A percentile compares a stretch with the other conserved stretches of the same genome.
phyloP scores from a whole-genome alignment of 1,140 invertebrate species.

The Parasteatoda tepidariorum region DNA sequence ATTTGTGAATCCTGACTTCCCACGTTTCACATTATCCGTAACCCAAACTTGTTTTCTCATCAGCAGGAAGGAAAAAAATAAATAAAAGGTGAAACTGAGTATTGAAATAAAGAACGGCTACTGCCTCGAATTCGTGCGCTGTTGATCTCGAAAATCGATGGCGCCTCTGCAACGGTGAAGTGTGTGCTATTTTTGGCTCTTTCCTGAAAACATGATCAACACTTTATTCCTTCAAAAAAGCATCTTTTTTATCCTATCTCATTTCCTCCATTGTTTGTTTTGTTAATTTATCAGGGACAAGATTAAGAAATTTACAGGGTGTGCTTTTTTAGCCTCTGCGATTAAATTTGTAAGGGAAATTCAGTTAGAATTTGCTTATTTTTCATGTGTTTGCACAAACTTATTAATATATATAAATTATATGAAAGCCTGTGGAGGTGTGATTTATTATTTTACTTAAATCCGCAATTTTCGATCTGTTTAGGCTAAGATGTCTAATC shows the following conservation, averaged over 20 bases:
- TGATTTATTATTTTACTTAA: no score
- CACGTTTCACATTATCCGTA: neutral
- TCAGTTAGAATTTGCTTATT: no score
- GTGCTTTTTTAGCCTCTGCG: no score
- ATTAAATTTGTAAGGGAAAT: no score
- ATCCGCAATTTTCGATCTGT: no score
- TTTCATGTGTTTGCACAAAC: no score
- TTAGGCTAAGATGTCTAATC: no score
- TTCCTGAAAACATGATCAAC: neutral
- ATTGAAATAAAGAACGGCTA: neutral
- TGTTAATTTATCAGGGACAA: neutral
- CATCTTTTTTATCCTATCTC: neutral
- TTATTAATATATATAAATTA: no score
- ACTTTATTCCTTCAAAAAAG: neutral
- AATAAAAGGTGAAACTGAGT: neutral
- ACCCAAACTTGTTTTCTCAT: neutral
- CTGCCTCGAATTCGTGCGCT: slow-evolving; percentile 12
- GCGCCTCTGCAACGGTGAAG: neutral
- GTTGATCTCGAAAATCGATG: slow-evolving; percentile 24
- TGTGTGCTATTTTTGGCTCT: neutral
- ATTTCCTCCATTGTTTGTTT: neutral
- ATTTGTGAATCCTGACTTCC: neutral
- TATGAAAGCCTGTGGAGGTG: no score
- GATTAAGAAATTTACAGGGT: no score
- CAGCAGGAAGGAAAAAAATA: no score